Conservation (phyloP, 2,888 invertebrate genomes). For the Morpho deidamia region DNA sequence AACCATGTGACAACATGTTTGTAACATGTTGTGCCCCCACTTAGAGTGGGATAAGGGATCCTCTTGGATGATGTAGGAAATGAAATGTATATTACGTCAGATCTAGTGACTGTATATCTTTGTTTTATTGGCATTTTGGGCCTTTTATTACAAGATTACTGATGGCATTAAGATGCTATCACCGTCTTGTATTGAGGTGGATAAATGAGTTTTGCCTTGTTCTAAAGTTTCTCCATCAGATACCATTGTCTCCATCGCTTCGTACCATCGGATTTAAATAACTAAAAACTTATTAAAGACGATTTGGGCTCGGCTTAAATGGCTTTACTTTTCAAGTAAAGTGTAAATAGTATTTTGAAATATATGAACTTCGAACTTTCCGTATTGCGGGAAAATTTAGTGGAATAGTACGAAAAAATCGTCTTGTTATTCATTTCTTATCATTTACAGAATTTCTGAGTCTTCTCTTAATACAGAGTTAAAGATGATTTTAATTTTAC, state of each 20-base stretch:
- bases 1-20: too few relatives aligned
- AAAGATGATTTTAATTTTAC: too few relatives aligned
- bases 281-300: constrained; percentile 18
- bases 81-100: not conserved
- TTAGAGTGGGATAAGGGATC: too few relatives aligned
- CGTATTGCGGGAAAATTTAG: too few relatives aligned
- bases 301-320: not conserved
- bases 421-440: too few relatives aligned
- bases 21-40: too few relatives aligned
- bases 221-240: constrained; percentile 42
- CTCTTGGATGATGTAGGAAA: too few relatives aligned
- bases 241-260: constrained; percentile 26
- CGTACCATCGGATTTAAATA: constrained; percentile 25
- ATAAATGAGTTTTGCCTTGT: constrained; percentile 57
- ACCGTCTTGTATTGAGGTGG: constrained; percentile 61
- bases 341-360: not conserved
- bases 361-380: too few relatives aligned
- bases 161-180: constrained; percentile 65
- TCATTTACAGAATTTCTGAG: too few relatives aligned
- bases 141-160: constrained; percentile 62
- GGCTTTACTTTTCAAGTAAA: not conserved
- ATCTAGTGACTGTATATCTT: constrained; percentile 25
- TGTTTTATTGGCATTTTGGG: constrained; percentile 49
- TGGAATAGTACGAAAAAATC: too few relatives aligned
- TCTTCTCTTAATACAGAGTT: too few relatives aligned